Evolutionary conservation across 1,140 invertebrate species (phyloP).

Genomic region (Prorops nasuta): DNA sequence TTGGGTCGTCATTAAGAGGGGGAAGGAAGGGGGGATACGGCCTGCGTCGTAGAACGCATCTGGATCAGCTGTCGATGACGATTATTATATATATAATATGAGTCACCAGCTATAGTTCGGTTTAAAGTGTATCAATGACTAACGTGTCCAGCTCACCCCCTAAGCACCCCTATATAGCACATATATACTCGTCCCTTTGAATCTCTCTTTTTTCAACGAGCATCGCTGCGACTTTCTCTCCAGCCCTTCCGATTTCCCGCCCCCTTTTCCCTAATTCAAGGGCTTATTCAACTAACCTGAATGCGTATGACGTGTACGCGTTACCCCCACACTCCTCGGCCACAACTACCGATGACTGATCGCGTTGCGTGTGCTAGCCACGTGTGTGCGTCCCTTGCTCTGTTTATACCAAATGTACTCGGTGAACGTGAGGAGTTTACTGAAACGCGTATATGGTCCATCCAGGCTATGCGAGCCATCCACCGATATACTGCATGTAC

Average conservation of each 20-base stretch:
- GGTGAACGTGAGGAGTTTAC: too few relatives aligned
- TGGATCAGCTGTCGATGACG: slow-evolving; percentile 43
- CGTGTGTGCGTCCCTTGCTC: too few relatives aligned
- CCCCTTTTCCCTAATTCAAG: slow-evolving; percentile 24
- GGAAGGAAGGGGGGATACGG: not conserved
- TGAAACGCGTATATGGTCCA: too few relatives aligned
- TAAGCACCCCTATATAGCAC: not conserved
- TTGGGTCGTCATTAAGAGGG: slow-evolving; percentile 6
- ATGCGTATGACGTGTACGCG: slow-evolving; percentile 33
- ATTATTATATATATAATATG: slow-evolving; percentile 40
- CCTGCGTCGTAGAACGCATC: slow-evolving; percentile 24
- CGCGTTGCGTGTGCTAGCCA: not conserved
- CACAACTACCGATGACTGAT: slow-evolving; percentile 11
- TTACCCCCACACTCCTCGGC: not conserved
- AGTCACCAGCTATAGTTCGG: slow-evolving; percentile 33
- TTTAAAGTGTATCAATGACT: slow-evolving; percentile 45
- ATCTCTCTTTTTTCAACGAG: too few relatives aligned
- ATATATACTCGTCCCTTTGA: too few relatives aligned
- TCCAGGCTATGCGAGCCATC: too few relatives aligned
- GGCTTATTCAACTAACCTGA: slow-evolving; percentile 29
- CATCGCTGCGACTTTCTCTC: too few relatives aligned
- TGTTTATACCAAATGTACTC: too few relatives aligned
- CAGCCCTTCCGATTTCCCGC: not conserved
- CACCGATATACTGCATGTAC: too few relatives aligned
- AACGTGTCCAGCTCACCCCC: slow-evolving; percentile 28